A percentile compares a stretch with the other conserved stretches of the same genome.
Evolutionary conservation across 1,140 invertebrate genomes (phyloP).

Genomic region (Drosophila fuyamai): DNA sequence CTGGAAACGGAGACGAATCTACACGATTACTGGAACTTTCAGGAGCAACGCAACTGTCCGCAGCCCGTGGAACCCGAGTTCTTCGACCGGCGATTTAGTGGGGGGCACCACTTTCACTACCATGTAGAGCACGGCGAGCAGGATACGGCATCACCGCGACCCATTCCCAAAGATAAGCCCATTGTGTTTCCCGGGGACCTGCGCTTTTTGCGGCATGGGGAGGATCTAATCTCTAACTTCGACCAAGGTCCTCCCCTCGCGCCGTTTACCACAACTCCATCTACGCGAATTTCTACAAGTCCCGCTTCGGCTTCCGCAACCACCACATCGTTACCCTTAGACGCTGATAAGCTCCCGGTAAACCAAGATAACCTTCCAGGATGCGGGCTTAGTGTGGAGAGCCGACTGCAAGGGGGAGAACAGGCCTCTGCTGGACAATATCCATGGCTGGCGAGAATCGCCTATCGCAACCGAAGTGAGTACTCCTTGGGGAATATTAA

Average conservation of each 20-base stretch:
- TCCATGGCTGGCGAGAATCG: conserved; percentile 89
- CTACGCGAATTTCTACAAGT: neutral
- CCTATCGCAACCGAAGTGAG: conserved; percentile 85
- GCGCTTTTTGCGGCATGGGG: conserved; percentile 47
- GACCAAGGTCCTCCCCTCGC: conserved; percentile 25
- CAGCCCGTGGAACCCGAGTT: conserved; percentile 49
- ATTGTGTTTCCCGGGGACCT: conserved; percentile 70
- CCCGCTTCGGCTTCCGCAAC: neutral
- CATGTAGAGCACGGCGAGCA: conserved; percentile 42
- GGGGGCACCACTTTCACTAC: conserved; percentile 49
- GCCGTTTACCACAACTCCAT: conserved; percentile 13
- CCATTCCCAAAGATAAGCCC: conserved; percentile 50
- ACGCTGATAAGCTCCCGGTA: neutral
- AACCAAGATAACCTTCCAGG: neutral
- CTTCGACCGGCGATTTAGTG: conserved; percentile 39
- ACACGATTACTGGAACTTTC: conserved; percentile 58
- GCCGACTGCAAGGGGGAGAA: conserved; percentile 88
- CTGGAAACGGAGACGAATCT: conserved; percentile 37
- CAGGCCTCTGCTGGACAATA: conserved; percentile 87
- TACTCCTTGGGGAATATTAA: conserved; percentile 1
- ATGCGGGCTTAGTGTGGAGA: conserved; percentile 86
- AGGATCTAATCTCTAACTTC: neutral
- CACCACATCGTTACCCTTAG: neutral
- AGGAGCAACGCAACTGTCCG: conserved; percentile 60
- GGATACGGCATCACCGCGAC: conserved; percentile 12